Base-by-base conservation (phyloP, 2,113 vertebrate species). In the Takifugu bimaculatus region DNA sequence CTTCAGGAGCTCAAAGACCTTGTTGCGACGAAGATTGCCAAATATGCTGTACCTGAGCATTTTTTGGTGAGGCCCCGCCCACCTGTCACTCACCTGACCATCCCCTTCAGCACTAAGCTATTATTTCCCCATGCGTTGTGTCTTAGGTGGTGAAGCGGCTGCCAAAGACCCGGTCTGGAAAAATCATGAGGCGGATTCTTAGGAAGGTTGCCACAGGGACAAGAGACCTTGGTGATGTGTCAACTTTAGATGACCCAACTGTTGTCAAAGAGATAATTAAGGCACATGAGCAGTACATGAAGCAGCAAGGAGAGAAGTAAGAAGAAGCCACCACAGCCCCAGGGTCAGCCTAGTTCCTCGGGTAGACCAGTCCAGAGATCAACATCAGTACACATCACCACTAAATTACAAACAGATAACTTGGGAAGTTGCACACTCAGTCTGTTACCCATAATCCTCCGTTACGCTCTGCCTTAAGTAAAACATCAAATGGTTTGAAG, bases 161-260 rank as follows among this genome's bases (percentile, higher is more conserved):
- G 63, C 95, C 95, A 1, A 97, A 97, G 90, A 97, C 95, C 1
- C 91, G 94, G 28, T 97, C 95, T 0, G 95, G 95, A 50, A 97
- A 97, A 80, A 93, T 96, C 69, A 93, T 96, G 95, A 91, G 95
- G 64, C 87, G 95, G 56, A 90, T 96, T 44, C 88, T 97, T 53
- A 91, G 88, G 72, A 94, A 93, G 84, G 87, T 96, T 3, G 80
- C 92, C 62, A 88, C 65, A 6, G 86, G 85, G 1, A 67, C 72
- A 2, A 62, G 70, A 5, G 87, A 90, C 57, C 85, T 96, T 26
- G 95, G 94, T 10, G 95, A 98, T 28, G 71, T 88, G 58, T 96
- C 93, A 9, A 97, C 95, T 0, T 80, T 98, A 70, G 95, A 97
- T 12, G 95, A 98, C 75, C 93, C 94, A 0, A 82, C 69, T 0